Base-by-base conservation (phyloP, 2,888 invertebrate species). In the Leptopilina drosophilae region DNA sequence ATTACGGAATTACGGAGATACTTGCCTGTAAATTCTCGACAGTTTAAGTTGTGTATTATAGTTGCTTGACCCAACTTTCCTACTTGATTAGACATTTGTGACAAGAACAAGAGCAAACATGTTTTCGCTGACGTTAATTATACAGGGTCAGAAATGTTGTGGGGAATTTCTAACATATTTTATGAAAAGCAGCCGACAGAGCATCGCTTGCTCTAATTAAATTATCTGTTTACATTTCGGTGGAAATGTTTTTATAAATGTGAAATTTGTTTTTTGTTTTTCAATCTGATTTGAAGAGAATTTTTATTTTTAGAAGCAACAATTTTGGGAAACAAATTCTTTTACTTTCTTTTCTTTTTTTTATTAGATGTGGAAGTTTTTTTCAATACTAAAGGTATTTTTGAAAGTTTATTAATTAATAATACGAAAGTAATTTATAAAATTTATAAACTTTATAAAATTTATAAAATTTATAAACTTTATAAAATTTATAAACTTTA, bases 81-180 rank as follows among this genome's bases (percentile, higher is more conserved):
- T 26, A 53, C 26, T 26, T 69, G 69, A 69, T 69, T 69, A 69
- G 69, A 49, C 69, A 53, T 69, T 69, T 56, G 53, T 69, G 53
- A 69, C 69, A 53, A 33, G 49, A 56, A 53, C 53, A 49, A 49
- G 11, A 53, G 69, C 69, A 69, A 69, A 69, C 69, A 69, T 26
- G 69, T 12, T 53, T 53, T 69, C 26, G 7, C 53, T 69, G 69
- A 69, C 53, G 69, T 53, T 56, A 69, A 49, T 69, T 69, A 73
- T 73, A 42, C 73, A 56, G n/a, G 73, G 33, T 73, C 56, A 73
- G 73, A 73, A 73, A 73, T 73, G 73, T 73, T 73, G 33, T 33
- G 26, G 53, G 26, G 53, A 73, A 56, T 73, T 40, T 56, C 73
- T 7, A 56, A 40, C 15, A 73, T n/a, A 73, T 73, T 73, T 56